Base-by-base conservation (phyloP, 1,140 invertebrate species). In the Wasmannia auropunctata region DNA sequence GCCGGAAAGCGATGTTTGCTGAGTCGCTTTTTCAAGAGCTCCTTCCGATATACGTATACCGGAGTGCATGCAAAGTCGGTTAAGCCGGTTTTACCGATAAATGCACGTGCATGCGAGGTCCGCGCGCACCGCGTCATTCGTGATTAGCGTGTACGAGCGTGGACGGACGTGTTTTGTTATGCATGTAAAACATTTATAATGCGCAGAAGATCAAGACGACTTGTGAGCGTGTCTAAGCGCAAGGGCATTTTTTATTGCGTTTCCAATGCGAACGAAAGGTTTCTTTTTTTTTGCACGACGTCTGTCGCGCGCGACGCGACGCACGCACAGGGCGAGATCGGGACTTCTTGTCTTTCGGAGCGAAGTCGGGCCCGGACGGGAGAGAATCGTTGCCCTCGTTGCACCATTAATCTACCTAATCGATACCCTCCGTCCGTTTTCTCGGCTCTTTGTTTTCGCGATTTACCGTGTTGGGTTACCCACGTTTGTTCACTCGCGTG, bases 41-140 rank as follows among this genome's bases (percentile, higher is more conserved):
- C 31, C 65, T 80, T 80, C 31, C 76, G 63, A 69, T 80, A 69
- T 80, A 19, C n/a, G 31, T 28, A n/a, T n/a, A 69, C n/a, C 8
- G 7, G 25, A 77, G 22, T 28, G 37, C 11, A 22, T 65, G n/a
- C 40, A 79, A 79, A 79, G 40, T 79, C 76, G 28, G 43, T 79
- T 77, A 77, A 62, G 56, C 40, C 51, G n/a, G 1, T 11, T 46
- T 74, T 54, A 60, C 74, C 54, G 37, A 5, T 63, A 43, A 77
- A n/a, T n/a, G n/a, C n/a, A n/a, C n/a, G n/a, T 63, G 56, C 37
- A 40, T 37, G 34, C 56, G 43, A 40, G 6, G 34, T n/a, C 16
- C 43, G 25, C 54, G 11, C 1, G n/a, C 19, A 2, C 14, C 11
- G 2, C n/a, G 46, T 51, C 49, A 63, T 80, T 22, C 31, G 16